Conservation (phyloP, 2,888 invertebrate genomes). For the Timandra comae region DNA sequence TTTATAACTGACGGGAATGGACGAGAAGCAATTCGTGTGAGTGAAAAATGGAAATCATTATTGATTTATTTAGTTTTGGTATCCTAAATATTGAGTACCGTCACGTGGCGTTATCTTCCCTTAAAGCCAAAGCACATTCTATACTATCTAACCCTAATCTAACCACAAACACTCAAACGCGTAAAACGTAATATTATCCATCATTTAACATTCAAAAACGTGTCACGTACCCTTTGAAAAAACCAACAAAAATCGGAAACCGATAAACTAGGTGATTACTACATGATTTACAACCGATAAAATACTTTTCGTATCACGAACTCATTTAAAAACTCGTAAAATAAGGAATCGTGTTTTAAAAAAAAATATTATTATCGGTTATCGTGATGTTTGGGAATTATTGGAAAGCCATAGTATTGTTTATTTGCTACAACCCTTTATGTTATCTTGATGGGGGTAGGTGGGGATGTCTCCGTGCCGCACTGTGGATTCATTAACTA, state of each 20-base stretch:
- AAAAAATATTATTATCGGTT: conserved; percentile 36
- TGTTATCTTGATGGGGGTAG: conserved; percentile 56
- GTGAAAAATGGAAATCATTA: too few species aligned
- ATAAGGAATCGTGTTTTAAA: conserved; percentile 24
- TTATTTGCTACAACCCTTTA: conserved; percentile 63
- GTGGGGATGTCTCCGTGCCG: conserved; percentile 49
- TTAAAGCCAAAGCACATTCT: too few species aligned
- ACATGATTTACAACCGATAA: conserved; percentile 22
- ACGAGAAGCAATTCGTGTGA: too few species aligned
- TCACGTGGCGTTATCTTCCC: too few species aligned
- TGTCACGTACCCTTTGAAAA: conserved; percentile 5
- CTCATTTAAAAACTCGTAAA: conserved; percentile 33
- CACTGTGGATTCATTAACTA: conserved; percentile 9
- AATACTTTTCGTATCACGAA: conserved; percentile 13
- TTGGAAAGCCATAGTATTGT: conserved; percentile 52
- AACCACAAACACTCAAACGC: too few species aligned
- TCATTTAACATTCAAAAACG: too few species aligned
- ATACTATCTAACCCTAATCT: too few species aligned
- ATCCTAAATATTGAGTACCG: too few species aligned
- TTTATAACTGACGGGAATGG: too few species aligned
- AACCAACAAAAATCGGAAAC: conserved; percentile 7
- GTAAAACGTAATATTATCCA: too few species aligned
- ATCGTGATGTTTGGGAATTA: conserved; percentile 60
- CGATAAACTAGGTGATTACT: conserved; percentile 16
- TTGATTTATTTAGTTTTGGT: too few species aligned